Base-by-base conservation (phyloP, 92 coral and sea anemone species). In the Epizoanthus ramosus region DNA sequence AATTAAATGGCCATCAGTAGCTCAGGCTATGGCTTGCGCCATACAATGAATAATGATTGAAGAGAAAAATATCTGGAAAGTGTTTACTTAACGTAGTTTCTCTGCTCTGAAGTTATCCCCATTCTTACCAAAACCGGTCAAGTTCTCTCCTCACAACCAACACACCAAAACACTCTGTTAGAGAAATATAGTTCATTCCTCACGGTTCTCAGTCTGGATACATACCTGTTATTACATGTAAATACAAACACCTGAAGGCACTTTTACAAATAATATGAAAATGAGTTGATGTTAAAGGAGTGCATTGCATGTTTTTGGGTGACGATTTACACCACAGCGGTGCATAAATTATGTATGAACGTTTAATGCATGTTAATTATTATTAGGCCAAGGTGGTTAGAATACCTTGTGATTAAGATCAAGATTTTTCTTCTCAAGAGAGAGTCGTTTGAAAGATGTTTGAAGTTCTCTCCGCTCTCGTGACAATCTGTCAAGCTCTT, bases 361-460 rank as follows among this genome's bases (percentile, higher is more conserved):
- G 52, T 60, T 18, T 10, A 41, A 73, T 28, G 79, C 60, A 53
- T 16, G 79, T 73, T 25, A 53, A 23, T 23, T 25, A 73, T 71
- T 57, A 25, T 23, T n/a, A 19, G 50, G 53, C 57, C 81, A 76
- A 39, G 68, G 57, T 77, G 69, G 24, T 43, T 16, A 71, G 85
- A 74, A 75, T 86, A 86, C 89, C 89, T 86, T 86, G 75, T 80
- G 83, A 86, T 60, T 83, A 86, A 68, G 79, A 80, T 79, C 75
- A 60, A 86, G 89, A 57, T 75, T 73, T 86, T 86, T 86, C 85
- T 86, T 86, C 85, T 86, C 89, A 80, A 79, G 85, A 57, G 75
- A 70, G 54, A 74, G 73, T 67, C 85, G 75, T 61, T 70, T 79
- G 60, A 80, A 45, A 68, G 89, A 79, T 35, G 89, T 57, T 60